Evolutionary conservation across 2,797 vertebrate species (phyloP).

Genomic region (Enteromius afrohamiltoni): DNA sequence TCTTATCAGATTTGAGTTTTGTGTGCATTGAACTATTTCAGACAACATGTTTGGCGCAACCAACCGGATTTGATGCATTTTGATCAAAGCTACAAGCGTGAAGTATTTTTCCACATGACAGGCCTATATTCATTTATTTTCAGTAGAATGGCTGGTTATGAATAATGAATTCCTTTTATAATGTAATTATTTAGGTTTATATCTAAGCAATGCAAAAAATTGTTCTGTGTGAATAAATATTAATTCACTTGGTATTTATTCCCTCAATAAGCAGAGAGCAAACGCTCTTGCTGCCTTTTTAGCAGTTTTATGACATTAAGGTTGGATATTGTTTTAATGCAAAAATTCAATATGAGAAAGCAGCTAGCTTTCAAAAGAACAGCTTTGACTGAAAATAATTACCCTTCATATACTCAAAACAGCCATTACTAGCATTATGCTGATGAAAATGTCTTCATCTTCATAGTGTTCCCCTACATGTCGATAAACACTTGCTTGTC

Average conservation of each 20-base stretch:
- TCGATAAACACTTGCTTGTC: conserved; percentile 6
- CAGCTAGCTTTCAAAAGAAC: not conserved
- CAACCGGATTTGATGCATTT: not conserved
- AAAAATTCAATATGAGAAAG: not conserved
- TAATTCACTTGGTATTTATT: not conserved
- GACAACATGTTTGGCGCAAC: not conserved
- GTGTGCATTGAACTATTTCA: too few relatives aligned
- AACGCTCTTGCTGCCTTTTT: not conserved
- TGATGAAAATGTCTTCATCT: not conserved
- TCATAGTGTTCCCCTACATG: not conserved
- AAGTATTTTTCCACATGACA: not conserved
- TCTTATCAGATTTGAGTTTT: not conserved
- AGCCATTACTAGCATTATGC: not conserved
- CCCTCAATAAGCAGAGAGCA: not conserved
- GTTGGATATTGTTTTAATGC: not conserved
- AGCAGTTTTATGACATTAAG: not conserved
- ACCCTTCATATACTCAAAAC: not conserved
- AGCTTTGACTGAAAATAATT: not conserved
- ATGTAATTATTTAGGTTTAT: not conserved
- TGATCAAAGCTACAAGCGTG: too few relatives aligned
- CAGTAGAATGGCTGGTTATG: not conserved
- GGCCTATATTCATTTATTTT: too few relatives aligned
- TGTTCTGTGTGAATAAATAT: not conserved
- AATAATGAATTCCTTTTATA: not conserved
- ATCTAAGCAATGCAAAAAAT: not conserved